Evolutionary conservation across 2,113 vertebrate species (phyloP).

Genomic region (Chunga burmeisteri): DNA sequence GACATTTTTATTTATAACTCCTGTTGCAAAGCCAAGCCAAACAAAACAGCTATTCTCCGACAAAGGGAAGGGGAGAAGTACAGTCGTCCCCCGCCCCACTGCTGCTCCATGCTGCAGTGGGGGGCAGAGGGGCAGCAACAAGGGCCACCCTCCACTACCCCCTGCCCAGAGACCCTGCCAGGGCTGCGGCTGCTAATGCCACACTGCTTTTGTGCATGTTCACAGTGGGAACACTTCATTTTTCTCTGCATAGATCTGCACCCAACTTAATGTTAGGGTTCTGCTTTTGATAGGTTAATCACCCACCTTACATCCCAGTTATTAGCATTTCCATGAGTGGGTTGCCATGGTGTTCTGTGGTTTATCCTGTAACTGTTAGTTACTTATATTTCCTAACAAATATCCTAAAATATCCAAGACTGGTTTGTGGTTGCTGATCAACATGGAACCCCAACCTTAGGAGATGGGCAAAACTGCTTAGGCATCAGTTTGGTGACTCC

Average conservation of each 20-base stretch:
- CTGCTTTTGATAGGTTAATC: conserved; percentile 58
- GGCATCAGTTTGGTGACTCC: conserved; percentile 43
- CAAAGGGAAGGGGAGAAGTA: neutral
- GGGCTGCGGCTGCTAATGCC: neutral
- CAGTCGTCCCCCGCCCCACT: rapidly evolving
- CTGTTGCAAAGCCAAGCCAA: neutral
- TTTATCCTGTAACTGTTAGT: conserved; percentile 24
- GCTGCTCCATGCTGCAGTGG: neutral
- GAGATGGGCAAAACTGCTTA: conserved; percentile 53
- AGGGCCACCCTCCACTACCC: neutral
- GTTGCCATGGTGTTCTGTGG: conserved; percentile 55
- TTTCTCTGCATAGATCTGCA: conserved; percentile 36
- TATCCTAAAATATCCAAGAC: conserved; percentile 17
- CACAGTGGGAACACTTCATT: neutral
- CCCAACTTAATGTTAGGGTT: conserved; percentile 58
- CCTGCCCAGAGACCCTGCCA: neutral
- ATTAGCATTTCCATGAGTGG: conserved; percentile 43
- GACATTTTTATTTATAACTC: conserved; percentile 64
- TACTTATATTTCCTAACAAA: conserved; percentile 52
- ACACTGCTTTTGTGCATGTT: neutral
- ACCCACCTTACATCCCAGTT: conserved; percentile 29
- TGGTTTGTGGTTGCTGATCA: conserved; percentile 64
- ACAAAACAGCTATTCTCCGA: neutral
- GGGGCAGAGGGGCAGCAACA: neutral
- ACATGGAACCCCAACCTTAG: neutral